Percentiles rank a stretch among this genome's conserved stretches.
Evolutionary conservation across 64 coral and sea anemone species (phyloP).

Genomic region (Montipora foliosa): DNA sequence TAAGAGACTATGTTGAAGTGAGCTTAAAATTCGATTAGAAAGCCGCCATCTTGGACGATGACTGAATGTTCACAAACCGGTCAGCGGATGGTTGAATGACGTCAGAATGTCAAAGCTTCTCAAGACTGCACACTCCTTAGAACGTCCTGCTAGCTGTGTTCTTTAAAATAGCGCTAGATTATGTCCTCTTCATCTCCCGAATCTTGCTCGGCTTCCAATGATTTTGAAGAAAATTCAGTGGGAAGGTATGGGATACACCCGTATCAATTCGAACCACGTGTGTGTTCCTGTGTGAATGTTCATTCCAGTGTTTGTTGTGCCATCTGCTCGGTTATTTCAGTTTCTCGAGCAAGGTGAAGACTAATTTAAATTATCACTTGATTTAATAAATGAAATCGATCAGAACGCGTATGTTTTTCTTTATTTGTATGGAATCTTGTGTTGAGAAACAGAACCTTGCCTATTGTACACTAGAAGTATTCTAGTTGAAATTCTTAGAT

Average conservation of each 20-base stretch:
- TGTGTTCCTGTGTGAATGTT: slow-evolving; percentile 1
- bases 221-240: slow-evolving; percentile 10
- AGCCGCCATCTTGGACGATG: too few species aligned
- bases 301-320: not conserved
- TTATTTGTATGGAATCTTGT: not conserved
- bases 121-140: not conserved
- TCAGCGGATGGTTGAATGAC: too few species aligned
- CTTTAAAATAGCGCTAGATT: not conserved
- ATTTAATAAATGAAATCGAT: slow-evolving; percentile 10
- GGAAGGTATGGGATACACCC: not conserved
- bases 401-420: not conserved
- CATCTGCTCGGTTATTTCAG: not conserved
- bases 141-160: not conserved
- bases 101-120: too few species aligned
- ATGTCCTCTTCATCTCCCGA: slow-evolving; percentile 3
- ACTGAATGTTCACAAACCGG: too few species aligned
- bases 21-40: too few species aligned
- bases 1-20: too few species aligned
- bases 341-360: not conserved
- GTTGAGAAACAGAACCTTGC: not conserved
- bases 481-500: too few species aligned
- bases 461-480: too few species aligned
- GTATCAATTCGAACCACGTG: not conserved
- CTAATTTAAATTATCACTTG: not conserved
- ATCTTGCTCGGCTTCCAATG: slow-evolving; percentile 1